phyloP scores from a whole-genome alignment of 2,113 vertebrate genomes.

The Rhinolophus ferrumequinum region DNA sequence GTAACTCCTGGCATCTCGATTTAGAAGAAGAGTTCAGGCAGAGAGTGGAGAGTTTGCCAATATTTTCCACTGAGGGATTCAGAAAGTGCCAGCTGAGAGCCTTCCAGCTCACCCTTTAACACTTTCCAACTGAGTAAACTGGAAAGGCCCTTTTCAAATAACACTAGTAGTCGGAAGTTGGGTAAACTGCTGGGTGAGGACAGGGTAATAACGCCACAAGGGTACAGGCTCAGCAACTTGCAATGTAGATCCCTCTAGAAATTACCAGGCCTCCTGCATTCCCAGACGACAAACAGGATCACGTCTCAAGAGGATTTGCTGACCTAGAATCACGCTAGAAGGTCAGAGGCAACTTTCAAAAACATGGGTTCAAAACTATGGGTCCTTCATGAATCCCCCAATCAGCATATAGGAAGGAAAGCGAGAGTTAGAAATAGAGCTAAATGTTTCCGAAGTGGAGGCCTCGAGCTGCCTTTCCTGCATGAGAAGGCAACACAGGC shows the following conservation, averaged over 20 bases:
- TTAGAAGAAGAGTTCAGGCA: constrained; percentile 72
- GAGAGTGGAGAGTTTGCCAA: constrained; percentile 73
- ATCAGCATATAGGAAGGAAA: not conserved
- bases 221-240: not conserved
- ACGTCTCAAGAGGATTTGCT: not conserved
- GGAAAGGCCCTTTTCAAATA: constrained; percentile 61
- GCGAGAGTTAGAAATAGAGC: not conserved
- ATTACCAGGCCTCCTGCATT: not conserved
- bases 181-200: not conserved
- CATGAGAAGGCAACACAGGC: not conserved
- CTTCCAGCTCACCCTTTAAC: constrained; percentile 80
- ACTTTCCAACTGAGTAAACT: constrained; percentile 63
- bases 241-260: not conserved
- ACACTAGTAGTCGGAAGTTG: not conserved
- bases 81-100: constrained; percentile 80
- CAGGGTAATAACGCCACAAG: not conserved
- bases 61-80: constrained; percentile 72
- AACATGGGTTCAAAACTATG: not conserved
- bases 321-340: not conserved
- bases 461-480: not conserved
- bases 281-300: not conserved
- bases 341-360: not conserved
- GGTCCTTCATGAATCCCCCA: not conserved
- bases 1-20: constrained; percentile 28
- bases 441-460: not conserved